These are phyloP conservation scores for Hermodice carunculata DNA, from an alignment of 2,888 invertebrate genomes.

Conservation along the genomic window DNA sequence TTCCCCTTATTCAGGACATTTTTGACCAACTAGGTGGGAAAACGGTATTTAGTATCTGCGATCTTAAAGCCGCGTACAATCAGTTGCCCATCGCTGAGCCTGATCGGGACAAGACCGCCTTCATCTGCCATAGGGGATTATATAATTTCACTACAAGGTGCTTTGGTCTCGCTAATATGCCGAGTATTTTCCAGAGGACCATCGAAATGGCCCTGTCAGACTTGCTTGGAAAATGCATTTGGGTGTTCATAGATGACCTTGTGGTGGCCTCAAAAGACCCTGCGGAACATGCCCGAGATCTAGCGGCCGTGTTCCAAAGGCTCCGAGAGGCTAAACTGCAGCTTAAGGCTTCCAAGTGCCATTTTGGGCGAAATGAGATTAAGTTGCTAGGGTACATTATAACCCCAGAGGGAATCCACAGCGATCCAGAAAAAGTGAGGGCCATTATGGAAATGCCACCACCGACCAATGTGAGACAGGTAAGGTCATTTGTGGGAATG, in stretches of 20 bases:
- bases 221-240: background rate
- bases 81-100: constrained; percentile 21
- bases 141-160: constrained; percentile 29
- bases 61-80: constrained; percentile 27
- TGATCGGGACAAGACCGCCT: constrained; percentile 26
- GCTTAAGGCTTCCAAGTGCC: constrained; percentile 34
- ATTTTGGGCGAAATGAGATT: constrained; percentile 20
- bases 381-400: constrained; percentile 28
- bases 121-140: constrained; percentile 18
- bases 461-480: constrained; percentile 9
- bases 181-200: constrained; percentile 19
- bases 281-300: too few relatives aligned
- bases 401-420: constrained; percentile 16
- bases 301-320: too few relatives aligned
- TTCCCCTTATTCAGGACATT: constrained; percentile 32
- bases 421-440: constrained; percentile 27
- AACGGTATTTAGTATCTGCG: constrained; percentile 23
- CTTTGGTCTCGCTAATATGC: constrained; percentile 34
- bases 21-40: constrained; percentile 31
- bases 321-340: too few relatives aligned
- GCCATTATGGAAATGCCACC: constrained; percentile 13
- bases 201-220: constrained; percentile 21
- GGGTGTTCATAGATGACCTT: constrained; percentile 35
- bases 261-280: too few relatives aligned
- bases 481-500: constrained; percentile 18